Percentiles rank a stretch among this genome's conserved stretches.
Conservation (phyloP, 2,113 vertebrate species). For the Corythaeola cristata region DNA sequence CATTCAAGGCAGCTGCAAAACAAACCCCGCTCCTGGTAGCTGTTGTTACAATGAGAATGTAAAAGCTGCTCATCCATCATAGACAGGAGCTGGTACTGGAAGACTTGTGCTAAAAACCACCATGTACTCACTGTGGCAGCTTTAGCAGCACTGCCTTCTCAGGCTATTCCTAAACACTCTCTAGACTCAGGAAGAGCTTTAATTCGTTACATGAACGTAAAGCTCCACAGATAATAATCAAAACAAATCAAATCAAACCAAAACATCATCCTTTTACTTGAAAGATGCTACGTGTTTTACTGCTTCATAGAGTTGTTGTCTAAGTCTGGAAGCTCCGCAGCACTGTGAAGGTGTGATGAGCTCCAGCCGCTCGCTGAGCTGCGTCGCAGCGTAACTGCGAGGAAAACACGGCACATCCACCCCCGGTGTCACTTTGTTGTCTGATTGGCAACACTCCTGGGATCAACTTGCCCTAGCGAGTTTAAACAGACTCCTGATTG, state of each 20-base stretch:
- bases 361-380: background rate
- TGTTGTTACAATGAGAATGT: background rate
- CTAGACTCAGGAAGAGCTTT: background rate
- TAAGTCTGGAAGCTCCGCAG: background rate
- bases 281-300: background rate
- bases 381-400: accelerated
- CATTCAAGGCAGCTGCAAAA: constrained; percentile 45
- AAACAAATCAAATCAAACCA: background rate
- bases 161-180: background rate
- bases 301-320: background rate
- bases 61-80: background rate
- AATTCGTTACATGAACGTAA: background rate
- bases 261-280: background rate
- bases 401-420: background rate
- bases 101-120: background rate
- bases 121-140: background rate
- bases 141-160: background rate
- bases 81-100: background rate
- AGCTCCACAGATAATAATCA: background rate
- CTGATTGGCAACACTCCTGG: background rate
- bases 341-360: background rate
- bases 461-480: background rate
- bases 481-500: background rate
- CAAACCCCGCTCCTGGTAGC: background rate
- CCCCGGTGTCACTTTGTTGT: background rate